Conservation (phyloP, 2,797 vertebrate species). For the Taenioides sp. region DNA sequence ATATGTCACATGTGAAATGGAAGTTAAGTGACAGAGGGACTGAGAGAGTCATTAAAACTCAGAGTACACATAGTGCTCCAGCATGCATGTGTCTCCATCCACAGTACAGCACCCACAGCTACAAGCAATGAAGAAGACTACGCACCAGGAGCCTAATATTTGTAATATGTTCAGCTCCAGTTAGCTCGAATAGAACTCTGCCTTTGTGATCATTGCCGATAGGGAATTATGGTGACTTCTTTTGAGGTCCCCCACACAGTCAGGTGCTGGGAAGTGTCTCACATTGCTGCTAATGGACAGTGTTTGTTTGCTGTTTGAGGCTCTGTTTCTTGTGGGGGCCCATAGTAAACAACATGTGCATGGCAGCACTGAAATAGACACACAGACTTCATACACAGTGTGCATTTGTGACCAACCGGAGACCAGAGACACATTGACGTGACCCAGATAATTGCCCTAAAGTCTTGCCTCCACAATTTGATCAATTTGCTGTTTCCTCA, state of each 20-base stretch:
- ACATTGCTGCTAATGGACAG: slow-evolving; percentile 61
- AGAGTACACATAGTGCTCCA: background rate
- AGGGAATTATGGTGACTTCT: slow-evolving; percentile 48
- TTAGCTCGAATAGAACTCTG: slow-evolving; percentile 59
- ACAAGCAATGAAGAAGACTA: slow-evolving; percentile 48
- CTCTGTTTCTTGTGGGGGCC: slow-evolving; percentile 56
- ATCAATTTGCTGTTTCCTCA: slow-evolving; percentile 81
- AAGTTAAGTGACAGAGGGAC: slow-evolving; percentile 60
- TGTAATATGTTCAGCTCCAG: slow-evolving; percentile 53
- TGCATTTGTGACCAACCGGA: slow-evolving; percentile 68
- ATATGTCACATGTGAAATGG: slow-evolving; percentile 22
- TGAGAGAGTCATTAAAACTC: slow-evolving; percentile 57
- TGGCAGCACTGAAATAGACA: slow-evolving; percentile 40
- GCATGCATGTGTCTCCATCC: too few relatives aligned
- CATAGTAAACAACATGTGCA: slow-evolving; percentile 57
- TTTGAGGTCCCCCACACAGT: slow-evolving; percentile 50
- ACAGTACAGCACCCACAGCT: too few relatives aligned
- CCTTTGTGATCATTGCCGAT: slow-evolving; percentile 62
- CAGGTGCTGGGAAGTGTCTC: slow-evolving; percentile 53
- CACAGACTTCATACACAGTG: slow-evolving; percentile 46
- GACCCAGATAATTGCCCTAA: slow-evolving; percentile 83
- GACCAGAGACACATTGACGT: slow-evolving; percentile 79
- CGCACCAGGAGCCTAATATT: slow-evolving; percentile 66
- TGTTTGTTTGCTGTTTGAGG: slow-evolving; percentile 61
- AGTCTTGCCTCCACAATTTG: slow-evolving; percentile 82